A percentile compares a stretch with the other conserved stretches of the same genome.
Conservation (phyloP, 2,888 invertebrate species). For the Ptilodon capucinus region DNA sequence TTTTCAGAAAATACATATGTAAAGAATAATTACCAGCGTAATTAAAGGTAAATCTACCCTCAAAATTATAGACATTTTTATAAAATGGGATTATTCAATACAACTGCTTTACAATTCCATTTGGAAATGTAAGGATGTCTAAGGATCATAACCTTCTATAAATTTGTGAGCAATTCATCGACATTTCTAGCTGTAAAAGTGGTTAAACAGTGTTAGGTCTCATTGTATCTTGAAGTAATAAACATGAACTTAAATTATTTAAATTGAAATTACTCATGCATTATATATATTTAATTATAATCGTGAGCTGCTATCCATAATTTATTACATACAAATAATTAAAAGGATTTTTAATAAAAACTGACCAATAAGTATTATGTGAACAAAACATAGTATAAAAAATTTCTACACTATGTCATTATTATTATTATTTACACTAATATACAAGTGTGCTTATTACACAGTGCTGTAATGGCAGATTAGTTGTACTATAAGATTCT, state of each 20-base stretch:
- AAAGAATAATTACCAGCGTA: no score
- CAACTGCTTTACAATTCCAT: no score
- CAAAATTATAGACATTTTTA: no score
- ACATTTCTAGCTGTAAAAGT: conserved; percentile 14
- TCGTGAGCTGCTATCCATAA: not conserved
- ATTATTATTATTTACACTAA: conserved; percentile 32
- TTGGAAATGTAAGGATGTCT: no score
- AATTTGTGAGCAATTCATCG: conserved; percentile 26
- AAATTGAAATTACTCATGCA: no score
- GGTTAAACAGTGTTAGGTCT: not conserved
- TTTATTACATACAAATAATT: not conserved
- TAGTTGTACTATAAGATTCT: not conserved
- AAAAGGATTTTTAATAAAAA: not conserved
- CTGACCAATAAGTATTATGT: not conserved
- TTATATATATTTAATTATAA: no score
- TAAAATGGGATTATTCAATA: no score
- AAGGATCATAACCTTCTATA: no score
- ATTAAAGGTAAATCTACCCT: no score
- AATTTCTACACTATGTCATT: conserved; percentile 26
- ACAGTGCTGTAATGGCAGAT: conserved; percentile 8
- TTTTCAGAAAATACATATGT: no score
- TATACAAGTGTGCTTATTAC: conserved; percentile 23
- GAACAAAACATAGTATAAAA: conserved; percentile 8
- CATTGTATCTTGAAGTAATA: no score
- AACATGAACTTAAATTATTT: no score